phyloP scores from a whole-genome alignment of 2,113 vertebrate species.

The Cyprinus carpio region DNA sequence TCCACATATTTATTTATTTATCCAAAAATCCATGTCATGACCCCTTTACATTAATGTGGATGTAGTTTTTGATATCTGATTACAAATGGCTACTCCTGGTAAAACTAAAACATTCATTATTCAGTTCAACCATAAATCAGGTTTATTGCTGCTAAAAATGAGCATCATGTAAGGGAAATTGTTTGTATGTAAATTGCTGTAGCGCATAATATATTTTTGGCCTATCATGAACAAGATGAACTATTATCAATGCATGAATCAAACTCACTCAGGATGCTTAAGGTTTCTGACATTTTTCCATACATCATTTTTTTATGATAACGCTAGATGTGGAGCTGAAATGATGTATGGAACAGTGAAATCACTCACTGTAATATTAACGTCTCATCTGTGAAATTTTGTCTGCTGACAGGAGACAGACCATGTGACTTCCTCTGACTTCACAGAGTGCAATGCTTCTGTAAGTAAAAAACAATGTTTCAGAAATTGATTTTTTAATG shows the following conservation, averaged over 20 bases:
- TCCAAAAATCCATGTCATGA: too few species aligned
- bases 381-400: neutral
- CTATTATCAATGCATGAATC: neutral
- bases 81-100: neutral
- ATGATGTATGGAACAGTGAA: neutral
- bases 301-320: neutral
- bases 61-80: neutral
- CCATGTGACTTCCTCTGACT: neutral
- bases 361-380: neutral
- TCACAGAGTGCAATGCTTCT: neutral
- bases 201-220: neutral
- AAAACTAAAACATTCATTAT: neutral
- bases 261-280: neutral
- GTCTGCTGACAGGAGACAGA: neutral
- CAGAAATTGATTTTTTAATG: neutral
- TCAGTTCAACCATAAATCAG: neutral
- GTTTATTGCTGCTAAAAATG: neutral
- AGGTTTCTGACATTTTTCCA: neutral
- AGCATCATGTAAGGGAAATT: too few species aligned
- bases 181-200: neutral
- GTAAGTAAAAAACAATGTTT: neutral
- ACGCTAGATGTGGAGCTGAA: neutral
- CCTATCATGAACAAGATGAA: neutral
- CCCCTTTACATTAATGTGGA: neutral
- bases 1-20: too few species aligned